These are phyloP conservation scores for Pontoporia blainvillei DNA, from an alignment of 2,113 vertebrate genomes.

Conservation along the genomic window DNA sequence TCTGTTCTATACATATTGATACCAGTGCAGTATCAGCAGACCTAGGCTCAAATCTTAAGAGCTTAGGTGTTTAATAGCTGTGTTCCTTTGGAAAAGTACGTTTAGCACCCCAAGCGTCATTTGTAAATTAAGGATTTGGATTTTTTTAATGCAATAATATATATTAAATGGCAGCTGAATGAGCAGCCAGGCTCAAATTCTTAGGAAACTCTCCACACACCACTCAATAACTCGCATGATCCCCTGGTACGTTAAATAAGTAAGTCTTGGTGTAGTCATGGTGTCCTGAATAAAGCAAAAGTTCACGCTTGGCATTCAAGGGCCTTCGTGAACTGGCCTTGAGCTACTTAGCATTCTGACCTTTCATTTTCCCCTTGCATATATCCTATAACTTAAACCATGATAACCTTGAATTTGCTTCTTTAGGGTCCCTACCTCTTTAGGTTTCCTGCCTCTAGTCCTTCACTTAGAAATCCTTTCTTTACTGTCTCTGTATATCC, in stretches of 20 bases:
- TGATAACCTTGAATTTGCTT: constrained; percentile 17
- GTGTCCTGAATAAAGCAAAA: constrained; percentile 36
- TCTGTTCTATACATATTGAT: neutral
- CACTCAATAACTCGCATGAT: neutral
- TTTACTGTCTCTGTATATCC: neutral
- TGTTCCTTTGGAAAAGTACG: neutral
- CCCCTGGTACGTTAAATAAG: neutral
- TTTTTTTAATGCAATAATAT: neutral
- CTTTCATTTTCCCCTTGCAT: neutral
- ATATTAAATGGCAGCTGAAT: neutral
- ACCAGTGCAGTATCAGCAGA: neutral
- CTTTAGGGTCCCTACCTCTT: neutral
- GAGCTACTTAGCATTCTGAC: neutral
- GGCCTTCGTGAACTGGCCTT: neutral
- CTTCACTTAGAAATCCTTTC: constrained; percentile 33
- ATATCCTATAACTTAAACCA: neutral
- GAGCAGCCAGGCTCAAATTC: neutral
- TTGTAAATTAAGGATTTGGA: neutral
- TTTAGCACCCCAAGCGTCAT: neutral
- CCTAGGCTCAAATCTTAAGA: neutral
- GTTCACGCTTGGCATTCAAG: neutral
- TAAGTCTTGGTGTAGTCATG: constrained; percentile 1
- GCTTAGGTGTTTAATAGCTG: neutral
- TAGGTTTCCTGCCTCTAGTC: neutral
- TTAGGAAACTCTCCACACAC: neutral